Conservation (phyloP, 2,113 vertebrate genomes). For the Hypomesus transpacificus region DNA sequence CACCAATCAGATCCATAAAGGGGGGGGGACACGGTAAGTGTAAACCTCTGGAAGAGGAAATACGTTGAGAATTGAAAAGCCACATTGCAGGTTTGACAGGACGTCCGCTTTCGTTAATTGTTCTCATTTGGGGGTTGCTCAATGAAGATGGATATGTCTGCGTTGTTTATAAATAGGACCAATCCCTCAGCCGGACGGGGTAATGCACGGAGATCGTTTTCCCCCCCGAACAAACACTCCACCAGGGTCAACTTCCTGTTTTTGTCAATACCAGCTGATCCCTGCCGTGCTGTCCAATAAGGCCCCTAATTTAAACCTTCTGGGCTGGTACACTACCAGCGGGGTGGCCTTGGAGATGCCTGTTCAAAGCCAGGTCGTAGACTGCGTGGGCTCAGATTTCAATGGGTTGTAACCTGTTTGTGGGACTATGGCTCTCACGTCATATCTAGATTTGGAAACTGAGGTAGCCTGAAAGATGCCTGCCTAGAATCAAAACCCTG, state of each 20-base stretch:
- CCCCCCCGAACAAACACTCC: constrained; percentile 6
- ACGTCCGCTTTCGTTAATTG: no score
- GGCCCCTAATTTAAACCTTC: constrained; percentile 27
- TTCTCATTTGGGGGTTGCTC: not conserved
- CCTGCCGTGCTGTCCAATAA: constrained; percentile 25
- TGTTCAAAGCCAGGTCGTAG: not conserved
- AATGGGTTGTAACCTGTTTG: not conserved
- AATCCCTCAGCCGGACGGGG: no score
- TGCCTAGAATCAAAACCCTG: not conserved
- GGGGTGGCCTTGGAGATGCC: constrained; percentile 22
- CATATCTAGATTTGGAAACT: not conserved
- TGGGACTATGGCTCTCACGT: not conserved
- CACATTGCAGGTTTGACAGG: no score
- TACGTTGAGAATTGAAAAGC: no score
- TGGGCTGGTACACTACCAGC: constrained; percentile 23
- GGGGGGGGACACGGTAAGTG: no score
- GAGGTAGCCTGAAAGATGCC: not conserved
- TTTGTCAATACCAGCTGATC: constrained; percentile 26
- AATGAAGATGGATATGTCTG: not conserved
- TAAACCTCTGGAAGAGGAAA: no score
- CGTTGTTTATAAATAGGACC: no score
- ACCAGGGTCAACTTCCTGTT: constrained; percentile 4
- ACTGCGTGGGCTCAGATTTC: not conserved
- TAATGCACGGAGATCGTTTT: not conserved
- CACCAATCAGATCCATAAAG: no score